Percentiles rank a stretch among this genome's conserved stretches.
Evolutionary conservation across 2,113 vertebrate genomes (phyloP).

Genomic region (pig (Sus scrofa)): T2T-Sscrofa CM000812.6:289173501-289174000

Average conservation of each 20-base stretch:
- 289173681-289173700: slow-evolving; percentile 86
- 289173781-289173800: fast-evolving
- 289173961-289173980: fast-evolving
- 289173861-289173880: not conserved
- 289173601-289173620: fast-evolving
- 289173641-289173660: slow-evolving; percentile 90
- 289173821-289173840: fast-evolving
- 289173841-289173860: fast-evolving
- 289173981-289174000: too few species aligned
- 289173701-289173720: slow-evolving; percentile 72
- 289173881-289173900: too few species aligned
- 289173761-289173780: slow-evolving; percentile 59
- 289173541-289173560: too few species aligned
- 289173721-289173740: slow-evolving; percentile 73
- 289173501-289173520: too few species aligned
- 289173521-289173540: too few species aligned
- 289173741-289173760: slow-evolving; percentile 85
- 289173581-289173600: too few species aligned
- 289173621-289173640: not conserved
- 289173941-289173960: fast-evolving
- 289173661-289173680: slow-evolving; percentile 92
- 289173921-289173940: fast-evolving
- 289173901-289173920: not conserved
- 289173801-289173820: fast-evolving
- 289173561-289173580: too few species aligned